These are phyloP conservation scores for Propithecus deckenii DNA, from an alignment of 2,797 vertebrate genomes.

Conservation along the genomic window DNA sequence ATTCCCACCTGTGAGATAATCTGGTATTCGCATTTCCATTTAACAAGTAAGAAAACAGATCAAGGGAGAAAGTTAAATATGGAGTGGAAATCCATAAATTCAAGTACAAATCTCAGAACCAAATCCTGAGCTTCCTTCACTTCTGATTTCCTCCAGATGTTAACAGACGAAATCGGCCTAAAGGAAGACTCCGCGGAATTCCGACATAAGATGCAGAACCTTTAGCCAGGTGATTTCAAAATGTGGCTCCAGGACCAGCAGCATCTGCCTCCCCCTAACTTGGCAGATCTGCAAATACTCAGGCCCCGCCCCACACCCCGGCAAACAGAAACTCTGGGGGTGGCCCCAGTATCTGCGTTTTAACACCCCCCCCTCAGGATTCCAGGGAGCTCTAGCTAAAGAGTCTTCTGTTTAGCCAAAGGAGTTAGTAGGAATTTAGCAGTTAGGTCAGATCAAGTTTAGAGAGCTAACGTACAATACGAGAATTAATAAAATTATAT, in stretches of 20 bases:
- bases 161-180: background rate
- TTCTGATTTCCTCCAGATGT: background rate
- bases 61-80: background rate
- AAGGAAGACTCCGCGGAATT: background rate
- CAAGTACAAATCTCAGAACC: background rate
- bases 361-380: background rate
- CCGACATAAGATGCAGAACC: background rate
- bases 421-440: background rate
- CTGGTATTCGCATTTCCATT: background rate
- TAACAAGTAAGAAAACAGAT: background rate
- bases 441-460: background rate
- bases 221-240: background rate
- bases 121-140: background rate
- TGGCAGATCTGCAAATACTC: background rate
- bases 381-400: background rate
- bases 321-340: background rate
- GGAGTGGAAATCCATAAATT: background rate
- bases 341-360: background rate
- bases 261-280: background rate
- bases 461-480: background rate
- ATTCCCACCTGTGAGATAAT: background rate
- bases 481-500: background rate
- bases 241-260: too few species aligned
- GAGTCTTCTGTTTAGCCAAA: background rate
- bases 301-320: accelerated